Percentiles rank a stretch among this genome's conserved stretches.
Evolutionary conservation across 2,888 invertebrate species (phyloP).

Genomic region (Stramonita haemastoma): DNA sequence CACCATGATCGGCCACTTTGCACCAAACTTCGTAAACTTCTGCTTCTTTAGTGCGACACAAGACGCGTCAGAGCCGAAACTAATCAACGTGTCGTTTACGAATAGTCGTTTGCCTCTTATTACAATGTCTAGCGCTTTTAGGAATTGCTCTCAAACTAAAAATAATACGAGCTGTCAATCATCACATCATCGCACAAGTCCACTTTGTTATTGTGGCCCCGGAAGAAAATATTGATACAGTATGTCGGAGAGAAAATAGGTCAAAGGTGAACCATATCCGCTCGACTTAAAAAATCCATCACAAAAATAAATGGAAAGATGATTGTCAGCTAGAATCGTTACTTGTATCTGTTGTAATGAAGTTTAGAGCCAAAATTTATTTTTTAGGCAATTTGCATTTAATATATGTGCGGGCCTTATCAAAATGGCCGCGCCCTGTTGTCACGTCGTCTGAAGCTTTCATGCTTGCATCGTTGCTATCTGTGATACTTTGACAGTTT

Average conservation of each 20-base stretch:
- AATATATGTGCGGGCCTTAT: not conserved
- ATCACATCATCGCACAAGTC: not conserved
- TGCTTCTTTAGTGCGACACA: not conserved
- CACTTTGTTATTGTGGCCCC: constrained; percentile 34
- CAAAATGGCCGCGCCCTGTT: constrained; percentile 2
- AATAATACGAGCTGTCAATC: constrained; percentile 5
- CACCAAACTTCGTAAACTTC: constrained; percentile 24
- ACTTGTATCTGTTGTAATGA: too few species aligned
- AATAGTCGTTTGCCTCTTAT: not conserved
- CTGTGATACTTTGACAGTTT: too few species aligned
- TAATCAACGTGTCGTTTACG: not conserved
- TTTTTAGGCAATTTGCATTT: not conserved
- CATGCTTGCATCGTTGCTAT: not conserved
- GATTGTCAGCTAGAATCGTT: too few species aligned
- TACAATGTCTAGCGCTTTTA: not conserved
- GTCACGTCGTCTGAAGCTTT: not conserved
- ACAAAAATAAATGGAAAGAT: not conserved
- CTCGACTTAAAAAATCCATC: not conserved
- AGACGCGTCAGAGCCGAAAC: not conserved
- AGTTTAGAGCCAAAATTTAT: not conserved
- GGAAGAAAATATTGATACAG: not conserved
- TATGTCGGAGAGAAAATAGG: constrained; percentile 30
- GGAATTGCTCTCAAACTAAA: not conserved
- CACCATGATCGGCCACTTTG: not conserved
- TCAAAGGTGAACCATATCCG: not conserved